phyloP scores from a whole-genome alignment of 2,797 vertebrate genomes.

The Danio albolineatus region DNA sequence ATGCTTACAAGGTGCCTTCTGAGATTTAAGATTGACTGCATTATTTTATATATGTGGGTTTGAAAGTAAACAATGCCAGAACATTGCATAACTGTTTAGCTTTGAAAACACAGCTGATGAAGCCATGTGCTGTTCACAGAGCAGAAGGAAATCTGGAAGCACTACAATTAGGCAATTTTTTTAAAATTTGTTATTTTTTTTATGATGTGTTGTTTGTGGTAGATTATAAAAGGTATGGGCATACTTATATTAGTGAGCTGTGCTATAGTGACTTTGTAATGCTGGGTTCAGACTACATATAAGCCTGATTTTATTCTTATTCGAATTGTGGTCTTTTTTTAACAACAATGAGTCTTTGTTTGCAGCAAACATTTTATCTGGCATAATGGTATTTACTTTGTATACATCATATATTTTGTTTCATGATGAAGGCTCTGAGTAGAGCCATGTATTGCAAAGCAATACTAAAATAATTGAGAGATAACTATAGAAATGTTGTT shows the following conservation, averaged over 20 bases:
- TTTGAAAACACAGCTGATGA: neutral
- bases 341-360: too few species aligned
- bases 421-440: too few species aligned
- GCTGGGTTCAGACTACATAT: too few species aligned
- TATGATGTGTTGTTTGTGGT: neutral
- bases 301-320: too few species aligned
- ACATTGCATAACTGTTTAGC: neutral
- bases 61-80: neutral
- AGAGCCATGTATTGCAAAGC: too few species aligned
- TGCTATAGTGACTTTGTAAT: too few species aligned
- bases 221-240: neutral
- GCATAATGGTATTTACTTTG: too few species aligned
- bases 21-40: neutral
- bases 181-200: neutral
- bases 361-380: too few species aligned
- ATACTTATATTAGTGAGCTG: neutral
- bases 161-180: neutral
- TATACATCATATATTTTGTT: too few species aligned
- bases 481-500: too few species aligned
- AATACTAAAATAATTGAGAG: too few species aligned
- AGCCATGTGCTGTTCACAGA: neutral
- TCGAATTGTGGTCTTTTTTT: too few species aligned
- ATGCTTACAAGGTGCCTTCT: neutral
- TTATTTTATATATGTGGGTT: neutral
- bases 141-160: neutral